Percentiles rank a stretch among this genome's conserved stretches.
Evolutionary conservation across 2,113 vertebrate genomes (phyloP).

Genomic region (Vimba vimba): DNA sequence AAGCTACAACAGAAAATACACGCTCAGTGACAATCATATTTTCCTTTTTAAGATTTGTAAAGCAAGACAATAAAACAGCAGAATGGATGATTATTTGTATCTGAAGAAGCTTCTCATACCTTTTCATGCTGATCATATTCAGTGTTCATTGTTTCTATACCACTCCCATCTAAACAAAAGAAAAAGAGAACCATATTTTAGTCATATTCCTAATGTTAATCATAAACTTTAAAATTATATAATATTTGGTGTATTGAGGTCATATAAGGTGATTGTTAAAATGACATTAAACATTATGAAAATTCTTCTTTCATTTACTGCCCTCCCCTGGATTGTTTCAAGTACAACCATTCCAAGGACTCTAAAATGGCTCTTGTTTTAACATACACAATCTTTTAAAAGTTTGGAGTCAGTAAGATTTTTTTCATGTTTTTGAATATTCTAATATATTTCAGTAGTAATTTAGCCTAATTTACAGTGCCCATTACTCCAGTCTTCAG

Average conservation of each 20-base stretch:
- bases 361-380: not conserved
- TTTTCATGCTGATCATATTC: slow-evolving; percentile 45
- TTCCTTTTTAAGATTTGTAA: not conserved
- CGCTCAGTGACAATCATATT: not conserved
- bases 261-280: not conserved
- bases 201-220: not conserved
- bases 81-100: not conserved
- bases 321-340: slow-evolving; percentile 29
- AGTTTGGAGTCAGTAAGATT: not conserved
- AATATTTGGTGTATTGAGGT: not conserved
- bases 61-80: not conserved
- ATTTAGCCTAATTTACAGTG: too few relatives aligned
- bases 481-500: too few relatives aligned
- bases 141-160: slow-evolving; percentile 47
- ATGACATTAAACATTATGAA: not conserved
- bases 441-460: too few relatives aligned
- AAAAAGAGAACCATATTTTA: not conserved
- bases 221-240: not conserved
- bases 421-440: not conserved
- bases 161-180: slow-evolving; percentile 33
- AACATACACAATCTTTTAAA: not conserved
- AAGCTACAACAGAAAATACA: not conserved
- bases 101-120: slow-evolving; percentile 9
- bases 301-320: not conserved
- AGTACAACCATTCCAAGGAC: not conserved